phyloP scores from a whole-genome alignment of 1,140 invertebrate species.

The Temnothorax longispinosus region DNA sequence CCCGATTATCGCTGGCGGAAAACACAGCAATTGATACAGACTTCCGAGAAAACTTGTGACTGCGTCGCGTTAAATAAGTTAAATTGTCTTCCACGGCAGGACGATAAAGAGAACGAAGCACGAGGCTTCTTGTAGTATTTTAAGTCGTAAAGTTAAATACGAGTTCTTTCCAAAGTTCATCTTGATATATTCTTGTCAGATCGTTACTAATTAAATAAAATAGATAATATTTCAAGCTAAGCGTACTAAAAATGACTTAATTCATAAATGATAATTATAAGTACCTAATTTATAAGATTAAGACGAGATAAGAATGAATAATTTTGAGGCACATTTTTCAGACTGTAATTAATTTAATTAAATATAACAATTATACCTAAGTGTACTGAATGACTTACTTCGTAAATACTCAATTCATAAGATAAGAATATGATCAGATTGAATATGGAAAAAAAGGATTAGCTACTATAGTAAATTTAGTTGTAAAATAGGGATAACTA shows the following conservation, averaged over 20 bases:
- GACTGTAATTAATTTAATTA: background rate
- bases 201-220: conserved; percentile 3
- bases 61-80: background rate
- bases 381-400: background rate
- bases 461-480: no score
- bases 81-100: background rate
- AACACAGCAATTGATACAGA: conserved; percentile 60
- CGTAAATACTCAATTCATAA: background rate
- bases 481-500: no score
- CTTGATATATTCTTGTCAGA: background rate
- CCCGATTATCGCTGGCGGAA: conserved; percentile 63
- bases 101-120: background rate
- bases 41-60: conserved; percentile 8
- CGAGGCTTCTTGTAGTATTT: background rate
- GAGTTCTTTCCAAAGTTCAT: background rate
- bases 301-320: background rate
- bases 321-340: background rate
- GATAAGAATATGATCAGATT: background rate
- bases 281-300: background rate
- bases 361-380: background rate
- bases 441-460: no score
- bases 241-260: background rate
- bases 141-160: conserved; percentile 13
- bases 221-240: background rate
- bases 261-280: background rate